A percentile compares a stretch with the other conserved stretches of the same genome.
Evolutionary conservation across 2,113 vertebrate genomes (phyloP).

Genomic region (Athene cunicularia): DNA sequence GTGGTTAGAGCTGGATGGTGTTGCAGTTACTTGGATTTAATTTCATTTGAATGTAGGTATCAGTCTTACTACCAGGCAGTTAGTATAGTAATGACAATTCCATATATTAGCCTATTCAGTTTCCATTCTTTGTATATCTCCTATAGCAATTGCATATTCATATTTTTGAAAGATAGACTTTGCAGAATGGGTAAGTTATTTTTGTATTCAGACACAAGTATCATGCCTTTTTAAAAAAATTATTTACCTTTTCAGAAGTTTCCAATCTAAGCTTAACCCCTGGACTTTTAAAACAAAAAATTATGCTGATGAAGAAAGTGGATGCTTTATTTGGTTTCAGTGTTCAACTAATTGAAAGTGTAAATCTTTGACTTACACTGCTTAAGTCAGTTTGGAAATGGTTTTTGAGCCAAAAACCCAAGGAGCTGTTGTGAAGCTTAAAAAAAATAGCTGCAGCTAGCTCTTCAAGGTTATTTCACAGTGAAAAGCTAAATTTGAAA

Average conservation of each 20-base stretch:
- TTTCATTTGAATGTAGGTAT: neutral
- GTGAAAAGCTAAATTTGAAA: slow-evolving; percentile 28
- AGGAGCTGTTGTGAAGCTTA: neutral
- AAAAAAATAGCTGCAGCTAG: neutral
- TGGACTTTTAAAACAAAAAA: neutral
- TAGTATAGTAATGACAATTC: neutral
- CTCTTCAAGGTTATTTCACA: slow-evolving; percentile 18
- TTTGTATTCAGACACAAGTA: neutral
- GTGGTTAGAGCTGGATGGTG: neutral
- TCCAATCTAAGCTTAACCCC: neutral
- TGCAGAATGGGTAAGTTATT: neutral
- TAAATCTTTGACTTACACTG: neutral
- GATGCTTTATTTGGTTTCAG: neutral
- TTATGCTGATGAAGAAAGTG: neutral
- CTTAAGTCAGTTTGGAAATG: neutral
- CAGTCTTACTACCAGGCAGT: neutral
- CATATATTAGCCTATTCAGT: neutral
- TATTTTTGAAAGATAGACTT: neutral
- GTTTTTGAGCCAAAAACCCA: neutral
- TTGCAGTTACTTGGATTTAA: neutral
- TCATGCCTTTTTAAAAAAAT: neutral
- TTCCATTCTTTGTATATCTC: neutral
- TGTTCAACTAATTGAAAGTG: neutral
- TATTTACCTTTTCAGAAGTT: neutral
- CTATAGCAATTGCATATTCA: neutral